phyloP scores from a whole-genome alignment of 2,797 vertebrate species.

The Gambusia yucatana region DNA sequence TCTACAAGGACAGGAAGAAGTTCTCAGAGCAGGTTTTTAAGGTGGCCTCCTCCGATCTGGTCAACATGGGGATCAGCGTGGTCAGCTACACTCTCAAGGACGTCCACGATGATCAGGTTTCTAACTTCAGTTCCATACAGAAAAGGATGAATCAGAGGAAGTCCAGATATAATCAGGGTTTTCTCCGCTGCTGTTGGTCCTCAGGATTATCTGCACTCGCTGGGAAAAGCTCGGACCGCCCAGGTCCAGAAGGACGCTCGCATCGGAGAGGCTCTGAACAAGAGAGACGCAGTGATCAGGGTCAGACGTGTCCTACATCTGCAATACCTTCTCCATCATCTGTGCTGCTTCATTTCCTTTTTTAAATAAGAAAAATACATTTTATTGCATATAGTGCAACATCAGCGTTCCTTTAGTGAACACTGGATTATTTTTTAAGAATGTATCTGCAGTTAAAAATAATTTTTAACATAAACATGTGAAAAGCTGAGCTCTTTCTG shows the following conservation, averaged over 20 bases:
- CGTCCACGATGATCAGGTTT: slow-evolving; percentile 92
- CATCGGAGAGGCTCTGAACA: slow-evolving; percentile 90
- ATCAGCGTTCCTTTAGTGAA: no score
- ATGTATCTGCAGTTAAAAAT: no score
- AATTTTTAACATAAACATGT: no score
- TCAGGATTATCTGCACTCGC: slow-evolving; percentile 90
- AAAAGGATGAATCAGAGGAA: neutral
- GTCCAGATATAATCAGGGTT: rapidly evolving
- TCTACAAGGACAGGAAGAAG: slow-evolving; percentile 95
- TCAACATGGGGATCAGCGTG: slow-evolving; percentile 96
- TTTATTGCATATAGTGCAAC: no score
- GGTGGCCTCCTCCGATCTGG: slow-evolving; percentile 92
- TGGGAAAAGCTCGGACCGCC: slow-evolving; percentile 90
- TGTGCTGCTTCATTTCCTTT: no score
- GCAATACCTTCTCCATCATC: neutral
- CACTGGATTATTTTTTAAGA: no score
- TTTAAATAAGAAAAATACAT: no score
- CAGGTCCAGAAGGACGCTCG: slow-evolving; percentile 94
- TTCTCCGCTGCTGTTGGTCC: neutral
- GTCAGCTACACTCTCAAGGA: slow-evolving; percentile 96
- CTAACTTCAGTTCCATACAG: neutral
- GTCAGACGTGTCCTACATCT: slow-evolving; percentile 65
- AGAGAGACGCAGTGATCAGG: slow-evolving; percentile 91
- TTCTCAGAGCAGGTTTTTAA: slow-evolving; percentile 95
- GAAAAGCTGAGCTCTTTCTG: no score